A percentile compares a stretch with the other conserved stretches of the same genome.
phyloP scores from a whole-genome alignment of 2,888 invertebrate genomes.

The Agrochola circellaris region DNA sequence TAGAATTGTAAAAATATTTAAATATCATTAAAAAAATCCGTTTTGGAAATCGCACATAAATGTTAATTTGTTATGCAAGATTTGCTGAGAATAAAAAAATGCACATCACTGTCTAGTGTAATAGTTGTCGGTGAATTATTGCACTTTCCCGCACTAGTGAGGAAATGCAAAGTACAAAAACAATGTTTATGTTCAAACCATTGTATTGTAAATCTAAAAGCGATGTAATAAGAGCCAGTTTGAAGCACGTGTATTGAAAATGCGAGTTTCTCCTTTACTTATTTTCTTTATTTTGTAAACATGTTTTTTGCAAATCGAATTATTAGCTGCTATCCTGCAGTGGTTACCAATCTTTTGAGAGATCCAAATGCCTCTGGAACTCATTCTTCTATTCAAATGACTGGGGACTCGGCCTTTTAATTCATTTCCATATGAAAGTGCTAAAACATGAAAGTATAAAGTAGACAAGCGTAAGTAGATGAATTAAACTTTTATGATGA shows the following conservation, averaged over 20 bases:
- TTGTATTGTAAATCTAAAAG: neutral
- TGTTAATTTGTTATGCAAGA: neutral
- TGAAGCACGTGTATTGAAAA: neutral
- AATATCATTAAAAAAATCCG: neutral
- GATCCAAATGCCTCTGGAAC: slow-evolving; percentile 51
- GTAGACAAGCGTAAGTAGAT: neutral
- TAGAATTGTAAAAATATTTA: neutral
- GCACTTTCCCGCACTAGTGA: neutral
- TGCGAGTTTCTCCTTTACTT: neutral
- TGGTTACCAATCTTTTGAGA: slow-evolving; percentile 29
- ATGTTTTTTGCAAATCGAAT: neutral
- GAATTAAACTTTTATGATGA: neutral
- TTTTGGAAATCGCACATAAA: neutral
- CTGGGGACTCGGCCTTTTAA: slow-evolving; percentile 54
- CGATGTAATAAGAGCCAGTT: neutral
- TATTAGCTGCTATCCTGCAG: slow-evolving; percentile 12
- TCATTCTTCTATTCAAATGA: slow-evolving; percentile 59
- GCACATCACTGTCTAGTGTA: no score
- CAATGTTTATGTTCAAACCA: neutral
- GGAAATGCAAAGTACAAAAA: neutral
- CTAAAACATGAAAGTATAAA: neutral
- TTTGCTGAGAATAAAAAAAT: neutral
- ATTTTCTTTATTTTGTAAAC: no score
- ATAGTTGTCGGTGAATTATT: neutral
- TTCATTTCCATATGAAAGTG: slow-evolving; percentile 58